Percentiles rank a stretch among this genome's conserved stretches.
Conservation (phyloP, 2,888 invertebrate species). For the Campopleginae sp. region DNA sequence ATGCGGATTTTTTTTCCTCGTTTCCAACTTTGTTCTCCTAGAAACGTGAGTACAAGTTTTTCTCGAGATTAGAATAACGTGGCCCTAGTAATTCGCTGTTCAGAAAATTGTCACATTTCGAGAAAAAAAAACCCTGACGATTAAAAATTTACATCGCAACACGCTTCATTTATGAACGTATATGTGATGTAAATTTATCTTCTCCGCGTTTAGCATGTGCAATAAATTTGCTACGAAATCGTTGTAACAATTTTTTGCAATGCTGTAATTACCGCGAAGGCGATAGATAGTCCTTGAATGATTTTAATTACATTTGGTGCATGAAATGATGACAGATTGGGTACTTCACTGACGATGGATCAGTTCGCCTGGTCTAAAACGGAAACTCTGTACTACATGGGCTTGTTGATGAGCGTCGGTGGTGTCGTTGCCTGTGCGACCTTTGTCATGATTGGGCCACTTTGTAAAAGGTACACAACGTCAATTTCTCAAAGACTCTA, state of each 20-base stretch:
- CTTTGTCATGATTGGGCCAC: constrained; percentile 89
- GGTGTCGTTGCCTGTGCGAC: constrained; percentile 91
- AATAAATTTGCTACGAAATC: neutral
- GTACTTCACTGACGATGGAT: constrained; percentile 94
- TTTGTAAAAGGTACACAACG: constrained; percentile 86
- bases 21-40: constrained; percentile 94
- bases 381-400: constrained; percentile 92
- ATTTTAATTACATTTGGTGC: constrained; percentile 16
- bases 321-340: constrained; percentile 85
- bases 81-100: no score
- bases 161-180: no score
- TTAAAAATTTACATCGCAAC: no score
- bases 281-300: neutral
- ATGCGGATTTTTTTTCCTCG: constrained; percentile 92
- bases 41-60: constrained; percentile 88
- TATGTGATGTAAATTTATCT: no score
- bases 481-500: neutral
- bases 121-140: no score
- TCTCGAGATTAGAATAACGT: neutral
- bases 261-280: neutral
- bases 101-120: no score
- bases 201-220: neutral
- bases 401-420: constrained; percentile 92
- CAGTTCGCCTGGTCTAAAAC: constrained; percentile 94
- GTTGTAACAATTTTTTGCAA: neutral